phyloP scores from a whole-genome alignment of 2,113 vertebrate genomes.

The Hippopotamus amphibius region DNA sequence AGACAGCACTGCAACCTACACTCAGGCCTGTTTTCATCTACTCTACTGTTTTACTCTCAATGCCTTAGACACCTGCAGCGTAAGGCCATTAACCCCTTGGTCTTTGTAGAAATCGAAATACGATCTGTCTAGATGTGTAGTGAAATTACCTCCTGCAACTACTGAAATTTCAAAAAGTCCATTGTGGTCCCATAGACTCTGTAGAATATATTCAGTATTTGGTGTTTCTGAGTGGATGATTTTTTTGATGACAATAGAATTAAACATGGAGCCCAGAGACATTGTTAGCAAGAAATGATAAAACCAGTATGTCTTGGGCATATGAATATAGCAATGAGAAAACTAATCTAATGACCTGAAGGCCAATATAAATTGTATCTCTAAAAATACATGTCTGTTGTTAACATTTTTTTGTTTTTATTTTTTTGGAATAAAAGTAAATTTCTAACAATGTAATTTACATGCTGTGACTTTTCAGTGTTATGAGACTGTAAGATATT shows the following conservation, averaged over 20 bases:
- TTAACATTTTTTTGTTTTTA: background rate
- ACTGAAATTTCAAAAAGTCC: background rate
- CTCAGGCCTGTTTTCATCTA: background rate
- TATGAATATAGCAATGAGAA: background rate
- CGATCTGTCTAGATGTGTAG: background rate
- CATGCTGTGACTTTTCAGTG: background rate
- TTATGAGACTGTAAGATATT: background rate
- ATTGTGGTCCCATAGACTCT: background rate
- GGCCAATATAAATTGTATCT: background rate
- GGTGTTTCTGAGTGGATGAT: background rate
- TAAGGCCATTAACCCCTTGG: background rate
- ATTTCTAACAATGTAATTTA: background rate
- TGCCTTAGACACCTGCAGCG: background rate
- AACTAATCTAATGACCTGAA: background rate
- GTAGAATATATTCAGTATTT: background rate
- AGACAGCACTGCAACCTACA: background rate
- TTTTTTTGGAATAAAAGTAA: background rate
- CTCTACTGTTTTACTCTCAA: background rate
- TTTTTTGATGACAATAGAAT: conserved; percentile 5
- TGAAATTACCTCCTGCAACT: background rate
- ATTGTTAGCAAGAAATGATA: background rate
- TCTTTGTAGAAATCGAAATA: conserved; percentile 40
- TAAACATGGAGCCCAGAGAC: background rate
- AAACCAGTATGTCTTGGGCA: background rate
- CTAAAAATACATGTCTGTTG: background rate